phyloP scores from a whole-genome alignment of 1,140 invertebrate species.

The Diachasma alloeum region DNA sequence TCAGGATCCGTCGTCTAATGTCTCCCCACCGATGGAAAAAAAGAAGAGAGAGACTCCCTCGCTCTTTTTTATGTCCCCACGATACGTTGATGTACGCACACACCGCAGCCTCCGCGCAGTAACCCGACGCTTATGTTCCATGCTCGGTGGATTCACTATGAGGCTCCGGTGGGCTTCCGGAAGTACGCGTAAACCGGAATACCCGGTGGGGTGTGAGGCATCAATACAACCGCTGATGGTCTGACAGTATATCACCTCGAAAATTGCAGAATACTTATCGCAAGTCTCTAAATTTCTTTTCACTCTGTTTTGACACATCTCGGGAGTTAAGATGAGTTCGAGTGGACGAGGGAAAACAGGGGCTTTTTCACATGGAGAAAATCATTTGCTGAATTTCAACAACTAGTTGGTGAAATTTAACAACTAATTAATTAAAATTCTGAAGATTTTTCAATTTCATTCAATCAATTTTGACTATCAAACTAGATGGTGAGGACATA shows the following conservation, averaged over 20 bases:
- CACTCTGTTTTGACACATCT: not conserved
- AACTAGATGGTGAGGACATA: too few relatives aligned
- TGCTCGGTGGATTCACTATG: slow-evolving; percentile 27
- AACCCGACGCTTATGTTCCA: slow-evolving; percentile 31
- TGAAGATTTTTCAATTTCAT: too few relatives aligned
- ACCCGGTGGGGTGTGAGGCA: slow-evolving; percentile 24
- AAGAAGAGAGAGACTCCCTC: not conserved
- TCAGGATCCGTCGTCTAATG: slow-evolving; percentile 25
- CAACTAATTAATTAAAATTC: too few relatives aligned
- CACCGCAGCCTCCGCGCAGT: not conserved
- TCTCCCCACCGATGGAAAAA: not conserved
- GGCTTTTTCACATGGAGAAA: too few relatives aligned
- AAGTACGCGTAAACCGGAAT: slow-evolving; percentile 26
- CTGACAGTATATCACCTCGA: not conserved
- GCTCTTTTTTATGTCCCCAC: not conserved
- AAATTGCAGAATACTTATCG: not conserved
- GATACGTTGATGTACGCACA: not conserved
- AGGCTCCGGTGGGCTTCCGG: slow-evolving; percentile 17
- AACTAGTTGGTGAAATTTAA: too few relatives aligned
- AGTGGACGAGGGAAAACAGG: not conserved
- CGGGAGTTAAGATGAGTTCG: not conserved
- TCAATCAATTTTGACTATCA: too few relatives aligned
- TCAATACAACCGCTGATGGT: slow-evolving; percentile 13
- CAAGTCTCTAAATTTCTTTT: not conserved
- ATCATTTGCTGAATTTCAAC: too few relatives aligned